A percentile compares a stretch with the other conserved stretches of the same genome.
Evolutionary conservation across 2,888 invertebrate genomes (phyloP).

Genomic region (Polymixis flavicincta): DNA sequence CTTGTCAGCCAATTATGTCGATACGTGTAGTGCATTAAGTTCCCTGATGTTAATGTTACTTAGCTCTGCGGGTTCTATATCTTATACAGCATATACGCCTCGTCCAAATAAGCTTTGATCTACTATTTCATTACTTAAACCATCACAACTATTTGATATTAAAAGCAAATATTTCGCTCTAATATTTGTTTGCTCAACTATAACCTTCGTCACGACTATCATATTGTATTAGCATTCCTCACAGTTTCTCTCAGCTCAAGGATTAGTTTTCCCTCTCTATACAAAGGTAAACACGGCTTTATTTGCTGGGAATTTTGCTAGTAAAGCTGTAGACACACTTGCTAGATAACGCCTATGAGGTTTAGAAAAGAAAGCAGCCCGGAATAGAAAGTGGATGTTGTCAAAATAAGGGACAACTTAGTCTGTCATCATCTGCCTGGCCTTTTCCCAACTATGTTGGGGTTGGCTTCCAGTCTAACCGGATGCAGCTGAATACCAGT

Average conservation of each 20-base stretch:
- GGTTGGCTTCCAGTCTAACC: too few species aligned
- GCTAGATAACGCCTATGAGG: neutral
- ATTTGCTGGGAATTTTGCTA: conserved; percentile 25
- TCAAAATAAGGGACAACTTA: too few species aligned
- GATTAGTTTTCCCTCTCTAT: conserved; percentile 39
- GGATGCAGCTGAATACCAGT: too few species aligned
- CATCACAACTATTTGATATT: neutral
- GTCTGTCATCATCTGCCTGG: too few species aligned
- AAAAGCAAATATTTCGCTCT: conserved; percentile 14
- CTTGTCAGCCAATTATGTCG: conserved; percentile 1
- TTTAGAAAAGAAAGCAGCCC: neutral
- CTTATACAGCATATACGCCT: neutral
- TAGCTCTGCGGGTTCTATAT: neutral
- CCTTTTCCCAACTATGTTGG: too few species aligned
- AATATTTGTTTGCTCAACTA: conserved; percentile 15
- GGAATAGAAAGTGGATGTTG: too few species aligned
- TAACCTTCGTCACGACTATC: neutral
- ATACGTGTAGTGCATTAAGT: conserved; percentile 11
- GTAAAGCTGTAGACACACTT: neutral
- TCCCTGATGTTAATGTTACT: neutral
- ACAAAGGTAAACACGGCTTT: conserved; percentile 28
- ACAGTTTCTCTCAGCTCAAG: conserved; percentile 7
- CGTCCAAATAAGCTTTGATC: conserved; percentile 19
- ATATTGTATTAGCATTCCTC: conserved; percentile 20
- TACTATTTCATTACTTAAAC: conserved; percentile 5